Conservation (phyloP, 2,113 vertebrate species). For the Eulemur macaco region DNA sequence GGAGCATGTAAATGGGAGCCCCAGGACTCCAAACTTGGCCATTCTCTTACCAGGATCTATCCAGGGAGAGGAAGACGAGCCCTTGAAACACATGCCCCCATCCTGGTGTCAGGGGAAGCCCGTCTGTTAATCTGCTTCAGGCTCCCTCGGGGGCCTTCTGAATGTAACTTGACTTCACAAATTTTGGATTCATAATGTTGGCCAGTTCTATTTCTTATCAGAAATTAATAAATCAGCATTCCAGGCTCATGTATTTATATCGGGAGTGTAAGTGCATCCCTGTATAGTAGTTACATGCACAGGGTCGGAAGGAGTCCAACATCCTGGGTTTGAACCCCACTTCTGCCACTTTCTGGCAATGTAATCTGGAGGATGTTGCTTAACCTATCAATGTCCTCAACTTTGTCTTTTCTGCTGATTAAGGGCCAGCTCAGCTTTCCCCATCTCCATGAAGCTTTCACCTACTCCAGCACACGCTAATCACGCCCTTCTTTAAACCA, state of each 20-base stretch:
- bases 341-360: background rate
- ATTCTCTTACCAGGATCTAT: background rate
- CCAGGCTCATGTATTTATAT: background rate
- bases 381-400: background rate
- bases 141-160: background rate
- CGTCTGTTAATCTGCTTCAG: background rate
- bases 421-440: background rate
- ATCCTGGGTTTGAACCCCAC: background rate
- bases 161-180: background rate
- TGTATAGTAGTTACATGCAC: accelerated
- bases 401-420: accelerated
- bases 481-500: background rate
- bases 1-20: background rate
- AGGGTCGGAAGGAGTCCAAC: background rate
- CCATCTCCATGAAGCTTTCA: background rate
- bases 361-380: background rate
- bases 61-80: background rate
- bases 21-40: background rate
- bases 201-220: background rate
- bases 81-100: background rate
- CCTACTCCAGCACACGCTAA: background rate
- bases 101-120: no score
- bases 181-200: background rate
- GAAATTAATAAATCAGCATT: background rate
- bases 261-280: background rate